Conservation (phyloP, 2,113 vertebrate species). For the Gnathonemus longibarbis region DNA sequence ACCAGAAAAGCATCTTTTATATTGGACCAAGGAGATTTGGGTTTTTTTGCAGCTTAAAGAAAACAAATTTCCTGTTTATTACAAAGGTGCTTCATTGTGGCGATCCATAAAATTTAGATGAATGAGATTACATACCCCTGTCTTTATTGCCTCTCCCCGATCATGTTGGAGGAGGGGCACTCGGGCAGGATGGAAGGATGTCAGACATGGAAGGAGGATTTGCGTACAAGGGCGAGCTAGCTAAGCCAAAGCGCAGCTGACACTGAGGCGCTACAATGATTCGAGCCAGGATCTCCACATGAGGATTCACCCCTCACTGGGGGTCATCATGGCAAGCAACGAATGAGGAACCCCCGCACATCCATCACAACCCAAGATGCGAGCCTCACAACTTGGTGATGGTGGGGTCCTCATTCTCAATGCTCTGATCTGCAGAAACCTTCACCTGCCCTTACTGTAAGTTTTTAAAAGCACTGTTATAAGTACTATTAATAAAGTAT, state of each 20-base stretch:
- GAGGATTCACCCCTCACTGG: slow-evolving; percentile 41
- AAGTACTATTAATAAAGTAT: not conserved
- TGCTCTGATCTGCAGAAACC: not conserved
- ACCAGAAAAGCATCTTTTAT: slow-evolving; percentile 39
- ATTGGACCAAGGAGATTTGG: slow-evolving; percentile 39
- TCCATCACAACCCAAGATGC: slow-evolving; percentile 24
- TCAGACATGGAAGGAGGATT: not conserved
- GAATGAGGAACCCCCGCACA: slow-evolving; percentile 21
- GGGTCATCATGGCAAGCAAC: slow-evolving; percentile 37
- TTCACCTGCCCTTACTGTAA: not conserved
- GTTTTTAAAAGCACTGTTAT: not conserved
- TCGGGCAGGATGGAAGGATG: not conserved
- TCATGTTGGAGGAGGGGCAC: slow-evolving; percentile 19
- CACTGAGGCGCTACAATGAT: slow-evolving; percentile 36
- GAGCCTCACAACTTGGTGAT: slow-evolving; percentile 33
- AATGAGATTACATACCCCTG: slow-evolving; percentile 35
- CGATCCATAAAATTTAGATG: slow-evolving; percentile 42
- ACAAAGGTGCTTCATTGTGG: slow-evolving; percentile 35
- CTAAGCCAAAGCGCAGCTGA: not conserved
- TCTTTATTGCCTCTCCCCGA: slow-evolving; percentile 20
- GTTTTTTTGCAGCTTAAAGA: slow-evolving; percentile 32
- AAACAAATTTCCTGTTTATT: slow-evolving; percentile 51
- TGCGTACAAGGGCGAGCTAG: not conserved
- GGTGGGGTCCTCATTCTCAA: not conserved
- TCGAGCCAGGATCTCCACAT: slow-evolving; percentile 42